Evolutionary conservation across 2,113 vertebrate genomes (phyloP), one percentile per base, ranked within the genome.

Genomic region (mouse (Mus musculus)): DNA sequence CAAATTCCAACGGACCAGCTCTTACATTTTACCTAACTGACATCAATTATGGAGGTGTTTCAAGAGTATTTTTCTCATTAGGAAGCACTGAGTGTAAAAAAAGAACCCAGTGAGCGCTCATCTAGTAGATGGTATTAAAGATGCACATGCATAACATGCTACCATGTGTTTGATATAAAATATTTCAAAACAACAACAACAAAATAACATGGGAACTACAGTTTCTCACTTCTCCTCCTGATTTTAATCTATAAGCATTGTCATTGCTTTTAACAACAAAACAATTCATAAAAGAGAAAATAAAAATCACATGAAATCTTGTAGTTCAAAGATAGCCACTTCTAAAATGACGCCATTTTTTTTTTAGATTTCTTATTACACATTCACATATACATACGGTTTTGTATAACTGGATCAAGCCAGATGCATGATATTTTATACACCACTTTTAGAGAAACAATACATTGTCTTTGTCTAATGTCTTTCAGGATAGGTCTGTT

Each of bases 251-350:
- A n/a, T 80, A 63, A 17, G 73, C 24, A 39, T 24, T 24, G 16
- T 71, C 14, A n/a, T 72, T 77, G 52, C 67, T 92, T 96, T 24
- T 76, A 92, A 92, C 94, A 63, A 75, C 33, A 49, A 89, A 90
- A 42, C 19, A 56, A 52, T 46, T 63, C 17, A 36, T 28, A 42
- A 88, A 49, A 69, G 36, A 61, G 81, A 92, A 95, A 61, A 2
- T 86, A 82, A 95, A 80, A 93, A 94, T 24, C 54, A 69, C 12
- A 36, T 77, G 42, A 82, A 91, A 65, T 93, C 22, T 86, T 46
- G 92, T 26, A 59, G 72, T 22, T 78, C 36, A 36, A 49, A 73
- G n/a, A 84, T 76, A 85, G 96, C 1, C 72, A 72, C 14, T 63
- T 72, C 24, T 94, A 91, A 86, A 92, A 54, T 88, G 89, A 80